Evolutionary conservation across 2,888 invertebrate genomes (phyloP).

Genomic region (Tenthredo scrophulariae): DNA sequence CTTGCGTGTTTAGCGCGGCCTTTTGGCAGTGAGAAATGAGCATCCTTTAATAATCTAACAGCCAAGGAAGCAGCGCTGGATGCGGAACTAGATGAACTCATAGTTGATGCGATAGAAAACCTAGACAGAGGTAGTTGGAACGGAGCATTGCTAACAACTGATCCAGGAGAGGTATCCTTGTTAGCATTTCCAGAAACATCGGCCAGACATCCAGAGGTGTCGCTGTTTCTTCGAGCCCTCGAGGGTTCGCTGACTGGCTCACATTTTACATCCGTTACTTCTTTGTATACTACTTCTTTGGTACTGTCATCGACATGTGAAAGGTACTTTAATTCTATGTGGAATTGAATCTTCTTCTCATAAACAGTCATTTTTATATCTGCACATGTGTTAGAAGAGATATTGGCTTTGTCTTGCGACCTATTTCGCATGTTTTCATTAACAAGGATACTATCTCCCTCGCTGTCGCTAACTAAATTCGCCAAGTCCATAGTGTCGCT

Average conservation of each 20-base stretch:
- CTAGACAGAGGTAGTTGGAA: slow-evolving; percentile 66
- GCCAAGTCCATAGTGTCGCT: slow-evolving; percentile 63
- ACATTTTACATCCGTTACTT: slow-evolving; percentile 68
- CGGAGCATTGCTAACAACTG: slow-evolving; percentile 70
- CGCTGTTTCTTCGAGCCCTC: slow-evolving; percentile 63
- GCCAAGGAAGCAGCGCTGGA: slow-evolving; percentile 72
- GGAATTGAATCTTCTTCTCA: slow-evolving; percentile 69
- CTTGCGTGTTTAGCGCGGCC: slow-evolving; percentile 67
- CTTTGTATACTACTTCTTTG: slow-evolving; percentile 69
- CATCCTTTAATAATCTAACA: slow-evolving; percentile 61
- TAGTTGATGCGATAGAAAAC: slow-evolving; percentile 69
- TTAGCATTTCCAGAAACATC: slow-evolving; percentile 74
- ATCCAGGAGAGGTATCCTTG: slow-evolving; percentile 72
- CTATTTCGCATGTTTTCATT: slow-evolving; percentile 65
- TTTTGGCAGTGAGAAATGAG: slow-evolving; percentile 68
- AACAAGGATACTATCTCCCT: slow-evolving; percentile 65
- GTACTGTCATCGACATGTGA: slow-evolving; percentile 70
- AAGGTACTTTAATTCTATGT: slow-evolving; percentile 69
- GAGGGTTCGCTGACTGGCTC: slow-evolving; percentile 60
- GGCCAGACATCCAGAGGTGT: slow-evolving; percentile 68
- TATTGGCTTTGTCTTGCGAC: slow-evolving; percentile 46
- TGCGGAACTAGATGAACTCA: slow-evolving; percentile 70
- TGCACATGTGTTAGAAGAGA: neutral
- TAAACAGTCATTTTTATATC: slow-evolving; percentile 61
- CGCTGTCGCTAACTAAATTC: slow-evolving; percentile 70